These are phyloP conservation scores for Lipophrys pholis DNA, from an alignment of 2,113 vertebrate species.

Conservation along the genomic window DNA sequence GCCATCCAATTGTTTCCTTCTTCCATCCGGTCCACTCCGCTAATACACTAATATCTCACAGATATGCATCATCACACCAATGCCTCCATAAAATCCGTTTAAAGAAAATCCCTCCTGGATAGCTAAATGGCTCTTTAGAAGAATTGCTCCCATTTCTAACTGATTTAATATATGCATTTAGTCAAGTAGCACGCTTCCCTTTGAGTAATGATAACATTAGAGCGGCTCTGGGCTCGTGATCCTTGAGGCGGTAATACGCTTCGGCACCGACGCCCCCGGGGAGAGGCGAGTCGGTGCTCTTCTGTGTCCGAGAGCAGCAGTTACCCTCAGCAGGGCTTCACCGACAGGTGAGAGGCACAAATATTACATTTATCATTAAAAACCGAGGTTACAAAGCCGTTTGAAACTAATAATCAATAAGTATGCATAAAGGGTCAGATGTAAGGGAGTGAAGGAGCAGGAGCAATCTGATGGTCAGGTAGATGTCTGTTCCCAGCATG, in stretches of 20 bases:
- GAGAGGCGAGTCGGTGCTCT: conserved; percentile 31
- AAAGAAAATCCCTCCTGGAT: conserved; percentile 52
- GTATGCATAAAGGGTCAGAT: too few species aligned
- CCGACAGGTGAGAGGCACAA: background rate
- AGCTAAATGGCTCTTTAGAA: conserved; percentile 67
- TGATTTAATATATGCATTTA: conserved; percentile 68
- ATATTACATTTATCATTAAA: too few species aligned
- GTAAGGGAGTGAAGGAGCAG: too few species aligned
- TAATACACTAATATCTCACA: conserved; percentile 58
- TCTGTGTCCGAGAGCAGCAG: background rate
- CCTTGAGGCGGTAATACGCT: conserved; percentile 31
- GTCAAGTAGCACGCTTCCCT: conserved; percentile 45
- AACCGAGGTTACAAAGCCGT: too few species aligned
- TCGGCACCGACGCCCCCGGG: background rate
- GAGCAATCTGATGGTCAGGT: too few species aligned
- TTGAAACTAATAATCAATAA: too few species aligned
- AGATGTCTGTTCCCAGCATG: too few species aligned
- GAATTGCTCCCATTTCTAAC: conserved; percentile 71
- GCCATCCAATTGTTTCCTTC: conserved; percentile 26
- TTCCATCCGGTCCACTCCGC: conserved; percentile 41
- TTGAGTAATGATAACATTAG: conserved; percentile 60
- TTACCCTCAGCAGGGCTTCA: too few species aligned
- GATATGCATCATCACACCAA: conserved; percentile 65
- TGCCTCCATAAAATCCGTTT: conserved; percentile 46
- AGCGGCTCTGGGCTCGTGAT: conserved; percentile 15